Conservation (phyloP, 2,888 invertebrate species). For the Schrankia costaestrigalis region DNA sequence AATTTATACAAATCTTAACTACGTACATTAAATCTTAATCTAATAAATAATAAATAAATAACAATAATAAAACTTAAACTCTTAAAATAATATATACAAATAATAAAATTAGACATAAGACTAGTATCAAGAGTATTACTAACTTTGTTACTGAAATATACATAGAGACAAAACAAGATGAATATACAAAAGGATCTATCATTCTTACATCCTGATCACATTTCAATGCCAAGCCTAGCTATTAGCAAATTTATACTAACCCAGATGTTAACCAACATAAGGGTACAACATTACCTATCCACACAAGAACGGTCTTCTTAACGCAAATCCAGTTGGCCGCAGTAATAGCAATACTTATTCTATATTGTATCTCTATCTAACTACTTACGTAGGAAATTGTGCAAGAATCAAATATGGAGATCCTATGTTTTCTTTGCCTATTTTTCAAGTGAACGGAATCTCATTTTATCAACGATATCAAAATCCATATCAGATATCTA, state of each 20-base stretch:
- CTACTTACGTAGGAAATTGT: slow-evolving; percentile 72
- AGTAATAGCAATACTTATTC: slow-evolving; percentile 41
- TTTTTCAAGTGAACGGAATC: slow-evolving; percentile 29
- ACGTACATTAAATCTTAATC: slow-evolving; percentile 21
- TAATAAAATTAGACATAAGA: slow-evolving; percentile 9
- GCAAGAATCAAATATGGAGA: slow-evolving; percentile 55
- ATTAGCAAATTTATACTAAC: neutral
- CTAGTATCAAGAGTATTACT: slow-evolving; percentile 7
- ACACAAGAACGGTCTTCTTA: slow-evolving; percentile 1
- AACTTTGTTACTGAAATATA: slow-evolving; percentile 3
- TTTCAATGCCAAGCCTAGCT: slow-evolving; percentile 7
- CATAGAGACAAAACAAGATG: slow-evolving; percentile 10
- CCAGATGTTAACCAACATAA: neutral
- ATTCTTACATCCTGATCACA: slow-evolving; percentile 11
- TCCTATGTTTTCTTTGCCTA: slow-evolving; percentile 18
- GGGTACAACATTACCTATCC: neutral
- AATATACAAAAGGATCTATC: slow-evolving; percentile 21
- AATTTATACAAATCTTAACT: slow-evolving; percentile 24
- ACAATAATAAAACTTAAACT: slow-evolving; percentile 15
- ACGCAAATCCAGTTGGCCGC: slow-evolving; percentile 39
- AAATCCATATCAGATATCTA: slow-evolving; percentile 51
- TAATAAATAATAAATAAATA: slow-evolving; percentile 23
- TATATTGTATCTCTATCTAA: slow-evolving; percentile 65
- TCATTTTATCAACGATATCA: slow-evolving; percentile 40
- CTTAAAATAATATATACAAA: slow-evolving; percentile 13